A percentile compares a stretch with the other conserved stretches of the same genome.
Evolutionary conservation across 2,888 invertebrate genomes (phyloP).

Genomic region (Epiblema foenella): DNA sequence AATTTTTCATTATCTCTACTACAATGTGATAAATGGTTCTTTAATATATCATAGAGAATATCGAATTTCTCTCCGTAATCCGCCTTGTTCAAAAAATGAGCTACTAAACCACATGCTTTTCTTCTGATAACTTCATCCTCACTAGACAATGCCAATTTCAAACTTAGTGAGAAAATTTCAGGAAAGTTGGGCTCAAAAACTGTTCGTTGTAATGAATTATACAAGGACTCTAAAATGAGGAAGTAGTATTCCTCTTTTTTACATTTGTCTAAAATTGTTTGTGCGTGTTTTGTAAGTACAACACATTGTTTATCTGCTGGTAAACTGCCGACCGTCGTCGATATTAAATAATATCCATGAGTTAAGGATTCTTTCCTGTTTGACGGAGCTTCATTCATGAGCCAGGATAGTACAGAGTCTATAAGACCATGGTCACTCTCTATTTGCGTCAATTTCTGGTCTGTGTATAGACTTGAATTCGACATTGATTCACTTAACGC

Average conservation of each 20-base stretch:
- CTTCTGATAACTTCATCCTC: slow-evolving; percentile 62
- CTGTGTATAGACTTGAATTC: slow-evolving; percentile 63
- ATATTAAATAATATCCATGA: slow-evolving; percentile 67
- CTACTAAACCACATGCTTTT: slow-evolving; percentile 79
- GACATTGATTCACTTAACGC: slow-evolving; percentile 69
- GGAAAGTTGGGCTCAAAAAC: slow-evolving; percentile 65
- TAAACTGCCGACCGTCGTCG: slow-evolving; percentile 69
- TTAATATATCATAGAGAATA: slow-evolving; percentile 67
- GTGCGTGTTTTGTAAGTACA: slow-evolving; percentile 62
- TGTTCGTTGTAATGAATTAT: slow-evolving; percentile 75
- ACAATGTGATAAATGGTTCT: slow-evolving; percentile 58
- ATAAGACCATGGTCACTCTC: slow-evolving; percentile 77
- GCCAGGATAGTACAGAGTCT: slow-evolving; percentile 70
- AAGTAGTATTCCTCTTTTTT: slow-evolving; percentile 64
- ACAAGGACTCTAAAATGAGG: slow-evolving; percentile 80
- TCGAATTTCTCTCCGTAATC: slow-evolving; percentile 73
- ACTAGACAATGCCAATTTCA: slow-evolving; percentile 67
- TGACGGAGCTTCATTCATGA: slow-evolving; percentile 62
- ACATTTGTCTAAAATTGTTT: slow-evolving; percentile 61
- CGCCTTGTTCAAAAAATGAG: slow-evolving; percentile 86
- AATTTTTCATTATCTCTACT: slow-evolving; percentile 56
- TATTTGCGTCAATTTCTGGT: slow-evolving; percentile 70
- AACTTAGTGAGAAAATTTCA: slow-evolving; percentile 66
- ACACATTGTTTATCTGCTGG: slow-evolving; percentile 64
- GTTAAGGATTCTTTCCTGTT: slow-evolving; percentile 57